Conservation (phyloP, 2,113 vertebrate genomes). For the Ploceus nigricollis region DNA sequence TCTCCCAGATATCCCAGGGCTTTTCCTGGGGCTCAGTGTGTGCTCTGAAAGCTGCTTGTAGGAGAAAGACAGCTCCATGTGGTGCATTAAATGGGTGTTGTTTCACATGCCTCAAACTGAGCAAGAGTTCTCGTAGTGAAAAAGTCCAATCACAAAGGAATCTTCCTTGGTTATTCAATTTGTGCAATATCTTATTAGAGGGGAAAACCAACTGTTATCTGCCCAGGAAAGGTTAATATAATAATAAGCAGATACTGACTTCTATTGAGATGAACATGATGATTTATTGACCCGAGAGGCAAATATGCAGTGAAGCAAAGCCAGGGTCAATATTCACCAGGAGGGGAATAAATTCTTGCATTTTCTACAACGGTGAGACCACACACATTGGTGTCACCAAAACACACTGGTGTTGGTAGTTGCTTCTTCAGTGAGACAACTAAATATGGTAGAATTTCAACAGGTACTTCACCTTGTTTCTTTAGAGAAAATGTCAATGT, state of each 20-base stretch:
- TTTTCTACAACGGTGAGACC: not conserved
- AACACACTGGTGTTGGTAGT: not conserved
- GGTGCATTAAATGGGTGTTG: not conserved
- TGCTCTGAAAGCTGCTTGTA: not conserved
- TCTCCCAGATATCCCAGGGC: not conserved
- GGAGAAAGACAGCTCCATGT: not conserved
- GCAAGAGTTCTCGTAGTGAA: not conserved
- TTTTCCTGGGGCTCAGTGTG: not conserved
- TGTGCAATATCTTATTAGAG: slow-evolving; percentile 17
- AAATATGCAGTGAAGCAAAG: slow-evolving; percentile 55
- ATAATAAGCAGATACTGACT: slow-evolving; percentile 58
- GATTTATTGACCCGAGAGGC: slow-evolving; percentile 61
- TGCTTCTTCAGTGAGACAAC: not conserved
- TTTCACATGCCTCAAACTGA: not conserved
- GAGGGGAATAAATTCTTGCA: not conserved
- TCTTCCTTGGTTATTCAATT: slow-evolving; percentile 38
- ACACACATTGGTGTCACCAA: not conserved
- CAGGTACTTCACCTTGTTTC: not conserved
- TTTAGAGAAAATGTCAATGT: not conserved
- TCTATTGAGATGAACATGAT: slow-evolving; percentile 48
- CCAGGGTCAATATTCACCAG: slow-evolving; percentile 44
- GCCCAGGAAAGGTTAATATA: slow-evolving; percentile 59
- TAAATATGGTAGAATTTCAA: not conserved
- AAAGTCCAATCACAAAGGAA: not conserved
- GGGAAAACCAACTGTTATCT: slow-evolving; percentile 9